Conservation (phyloP, 2,888 invertebrate species). For the Danaus chrysippus region DNA sequence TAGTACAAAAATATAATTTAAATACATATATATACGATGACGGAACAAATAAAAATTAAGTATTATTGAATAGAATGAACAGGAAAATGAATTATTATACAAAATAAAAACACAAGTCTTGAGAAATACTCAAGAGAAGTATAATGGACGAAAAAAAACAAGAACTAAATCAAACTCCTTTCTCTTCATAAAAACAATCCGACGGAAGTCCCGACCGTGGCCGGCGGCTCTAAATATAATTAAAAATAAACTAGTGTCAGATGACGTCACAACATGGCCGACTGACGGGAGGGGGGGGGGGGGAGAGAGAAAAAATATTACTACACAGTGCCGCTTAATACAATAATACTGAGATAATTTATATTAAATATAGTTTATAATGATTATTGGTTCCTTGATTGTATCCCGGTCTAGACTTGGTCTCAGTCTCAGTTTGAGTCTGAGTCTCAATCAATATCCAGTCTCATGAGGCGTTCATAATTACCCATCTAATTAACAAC, state of each 20-base stretch:
- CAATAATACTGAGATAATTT: no score
- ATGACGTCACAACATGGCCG: conserved; percentile 29
- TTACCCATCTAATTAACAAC: neutral
- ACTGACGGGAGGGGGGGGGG: conserved; percentile 21
- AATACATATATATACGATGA: conserved; percentile 21
- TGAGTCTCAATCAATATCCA: neutral
- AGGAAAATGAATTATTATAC: no score
- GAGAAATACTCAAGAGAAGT: no score
- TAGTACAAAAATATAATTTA: no score
- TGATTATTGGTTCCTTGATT: no score
- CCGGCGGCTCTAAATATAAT: conserved; percentile 25
- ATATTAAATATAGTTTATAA: no score
- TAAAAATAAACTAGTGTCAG: conserved; percentile 28
- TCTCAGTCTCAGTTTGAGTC: neutral
- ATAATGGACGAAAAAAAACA: neutral
- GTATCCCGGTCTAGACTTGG: no score
- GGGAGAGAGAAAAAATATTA: conserved; percentile 3
- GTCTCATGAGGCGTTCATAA: neutral
- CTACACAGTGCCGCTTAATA: no score
- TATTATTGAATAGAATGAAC: no score
- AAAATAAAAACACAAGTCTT: no score
- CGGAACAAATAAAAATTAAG: conserved; percentile 21
- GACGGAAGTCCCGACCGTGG: conserved; percentile 29
- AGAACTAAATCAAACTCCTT: conserved; percentile 18
- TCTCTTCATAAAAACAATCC: conserved; percentile 22